Evolutionary conservation across 2,113 vertebrate species (phyloP), one percentile per base, ranked within the genome.

Genomic region (Semicossyphus pulcher): DNA sequence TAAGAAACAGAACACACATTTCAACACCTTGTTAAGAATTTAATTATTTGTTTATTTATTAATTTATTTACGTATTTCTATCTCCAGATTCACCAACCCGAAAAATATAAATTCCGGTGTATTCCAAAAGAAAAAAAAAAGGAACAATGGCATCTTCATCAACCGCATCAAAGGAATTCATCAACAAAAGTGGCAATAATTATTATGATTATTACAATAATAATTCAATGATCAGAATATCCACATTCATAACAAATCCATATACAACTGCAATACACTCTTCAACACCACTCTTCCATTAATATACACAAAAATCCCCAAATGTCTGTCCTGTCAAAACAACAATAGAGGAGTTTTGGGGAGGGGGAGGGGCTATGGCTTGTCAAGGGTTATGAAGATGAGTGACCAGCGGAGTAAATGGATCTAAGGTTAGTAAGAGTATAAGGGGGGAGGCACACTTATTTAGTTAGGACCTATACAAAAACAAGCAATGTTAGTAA

Each of bases 201-300:
- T 90, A 92, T 93, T 88, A 93, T 92, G 86, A 93, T 91, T 89
- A 90, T 93, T 90, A 91, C 90, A 92, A 92, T 91, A 92, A 91
- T 91, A 91, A 90, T 92, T 91, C 78, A 93, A 93, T 92, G 87
- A 92, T 89, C 90, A 92, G 92, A 93, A 93, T 93, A 94, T 93
- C 88, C 93, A 94, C 93, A 95, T 94, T 94, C 93, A 93, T 93
- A 93, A 94, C 92, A 94, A 93, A 92, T 92, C 91, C 88, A 93
- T 93, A 89, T 92, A 94, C 90, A 93, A 92, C 83, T 86, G 91
- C 85, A 93, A 93, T 89, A 92, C 94, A 94, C 92, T 93, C 92
- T 87, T 89, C 91, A 90, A 92, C 89, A 92, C 58, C 93, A 94
- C 92, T 94, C 94, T 93, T 93, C 86, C 91, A 93, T 92, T 93